phyloP scores from a whole-genome alignment of 2,113 vertebrate genomes.

The Cavia porcellus region DNA sequence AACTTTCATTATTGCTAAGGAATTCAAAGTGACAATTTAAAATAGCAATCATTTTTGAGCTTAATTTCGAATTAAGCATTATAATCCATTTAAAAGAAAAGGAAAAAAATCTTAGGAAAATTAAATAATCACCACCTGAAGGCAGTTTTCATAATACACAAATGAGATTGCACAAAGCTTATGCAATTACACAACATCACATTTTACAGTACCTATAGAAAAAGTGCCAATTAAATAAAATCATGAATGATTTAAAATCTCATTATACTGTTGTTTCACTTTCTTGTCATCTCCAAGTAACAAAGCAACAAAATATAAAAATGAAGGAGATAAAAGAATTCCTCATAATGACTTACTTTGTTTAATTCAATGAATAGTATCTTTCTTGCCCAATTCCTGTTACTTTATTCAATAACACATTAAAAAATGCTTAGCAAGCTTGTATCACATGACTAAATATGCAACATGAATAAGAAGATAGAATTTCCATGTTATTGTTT shows the following conservation, averaged over 20 bases:
- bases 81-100: background rate
- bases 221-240: conserved; percentile 25
- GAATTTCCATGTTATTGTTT: background rate
- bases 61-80: background rate
- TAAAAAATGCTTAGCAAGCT: background rate
- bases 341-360: background rate
- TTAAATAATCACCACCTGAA: background rate
- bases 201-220: background rate
- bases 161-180: background rate
- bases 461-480: background rate
- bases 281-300: conserved; percentile 1
- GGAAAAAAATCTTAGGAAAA: background rate
- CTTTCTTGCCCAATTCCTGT: background rate
- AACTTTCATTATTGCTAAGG: background rate
- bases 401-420: background rate
- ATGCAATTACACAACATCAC: background rate
- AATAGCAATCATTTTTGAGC: background rate
- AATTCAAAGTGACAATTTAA: conserved; percentile 42
- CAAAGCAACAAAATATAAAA: background rate
- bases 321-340: background rate
- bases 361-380: background rate
- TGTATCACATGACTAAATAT: background rate
- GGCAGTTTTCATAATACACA: background rate
- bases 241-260: background rate
- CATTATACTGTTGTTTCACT: background rate